A percentile compares a stretch with the other conserved stretches of the same genome.
Conservation (phyloP, 2,113 vertebrate genomes). For the Gavia stellata region DNA sequence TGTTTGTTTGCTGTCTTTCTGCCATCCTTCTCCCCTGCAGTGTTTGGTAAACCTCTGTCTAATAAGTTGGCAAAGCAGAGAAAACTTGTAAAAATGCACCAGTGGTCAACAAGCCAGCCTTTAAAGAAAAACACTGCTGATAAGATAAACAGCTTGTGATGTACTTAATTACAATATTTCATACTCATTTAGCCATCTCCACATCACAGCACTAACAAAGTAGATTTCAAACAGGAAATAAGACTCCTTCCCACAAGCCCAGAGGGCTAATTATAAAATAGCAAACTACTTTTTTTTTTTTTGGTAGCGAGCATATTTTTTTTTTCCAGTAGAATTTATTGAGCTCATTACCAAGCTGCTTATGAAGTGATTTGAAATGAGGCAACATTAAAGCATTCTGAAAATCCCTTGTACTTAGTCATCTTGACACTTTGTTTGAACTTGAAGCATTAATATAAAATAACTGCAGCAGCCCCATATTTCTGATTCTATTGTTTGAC, state of each 20-base stretch:
- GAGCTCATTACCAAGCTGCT: slow-evolving; percentile 86
- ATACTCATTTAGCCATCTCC: slow-evolving; percentile 79
- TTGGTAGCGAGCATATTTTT: slow-evolving; percentile 53
- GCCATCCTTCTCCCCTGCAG: background rate
- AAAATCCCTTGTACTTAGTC: slow-evolving; percentile 88
- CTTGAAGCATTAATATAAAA: slow-evolving; percentile 84
- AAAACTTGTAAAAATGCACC: slow-evolving; percentile 45
- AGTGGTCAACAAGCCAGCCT: slow-evolving; percentile 65
- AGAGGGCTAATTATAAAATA: slow-evolving; percentile 87
- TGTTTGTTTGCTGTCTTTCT: background rate
- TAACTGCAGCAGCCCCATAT: slow-evolving; percentile 74
- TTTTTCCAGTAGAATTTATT: slow-evolving; percentile 73
- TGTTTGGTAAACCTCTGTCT: slow-evolving; percentile 23
- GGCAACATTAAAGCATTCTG: slow-evolving; percentile 83
- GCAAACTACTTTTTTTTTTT: slow-evolving; percentile 68
- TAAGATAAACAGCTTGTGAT: slow-evolving; percentile 83
- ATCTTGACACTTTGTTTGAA: slow-evolving; percentile 92
- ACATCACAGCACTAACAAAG: slow-evolving; percentile 77
- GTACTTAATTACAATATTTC: slow-evolving; percentile 85
- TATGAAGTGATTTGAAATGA: slow-evolving; percentile 86
- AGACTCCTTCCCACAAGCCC: slow-evolving; percentile 75
- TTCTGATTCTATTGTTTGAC: slow-evolving; percentile 82
- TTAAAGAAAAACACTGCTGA: slow-evolving; percentile 72
- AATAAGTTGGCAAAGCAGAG: slow-evolving; percentile 31
- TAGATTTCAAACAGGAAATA: slow-evolving; percentile 78